phyloP scores from a whole-genome alignment of 2,113 vertebrate genomes.

The Riparia riparia region DNA sequence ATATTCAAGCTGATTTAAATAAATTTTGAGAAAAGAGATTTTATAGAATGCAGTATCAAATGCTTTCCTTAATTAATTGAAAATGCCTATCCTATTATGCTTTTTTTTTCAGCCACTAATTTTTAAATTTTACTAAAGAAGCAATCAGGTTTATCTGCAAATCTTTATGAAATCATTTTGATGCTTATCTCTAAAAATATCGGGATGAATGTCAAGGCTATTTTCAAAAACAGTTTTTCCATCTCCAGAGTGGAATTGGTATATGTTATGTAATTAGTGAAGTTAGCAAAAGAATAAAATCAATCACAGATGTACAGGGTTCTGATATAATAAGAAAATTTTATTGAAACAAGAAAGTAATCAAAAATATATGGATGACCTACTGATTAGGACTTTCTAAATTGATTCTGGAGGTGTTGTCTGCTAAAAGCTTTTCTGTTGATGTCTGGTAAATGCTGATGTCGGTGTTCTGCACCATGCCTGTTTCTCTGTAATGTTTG shows the following conservation, averaged over 20 bases:
- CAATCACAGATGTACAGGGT: not conserved
- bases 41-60: not conserved
- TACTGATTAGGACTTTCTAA: not conserved
- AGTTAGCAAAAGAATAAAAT: not conserved
- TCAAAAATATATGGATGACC: not conserved
- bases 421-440: not conserved
- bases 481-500: not conserved
- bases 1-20: conserved; percentile 40
- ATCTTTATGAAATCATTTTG: not conserved
- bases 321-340: not conserved
- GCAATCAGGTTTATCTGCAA: not conserved
- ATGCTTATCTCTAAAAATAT: not conserved
- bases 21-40: conserved; percentile 22
- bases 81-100: not conserved
- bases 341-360: not conserved
- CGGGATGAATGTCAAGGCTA: not conserved
- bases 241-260: not conserved
- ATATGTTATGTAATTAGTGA: not conserved
- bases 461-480: fast-evolving
- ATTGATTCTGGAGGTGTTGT: not conserved
- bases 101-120: conserved; percentile 5
- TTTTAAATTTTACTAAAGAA: conserved; percentile 32
- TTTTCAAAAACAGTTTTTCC: not conserved
- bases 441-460: not conserved
- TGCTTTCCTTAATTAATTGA: conserved; percentile 34